Evolutionary conservation across 2,888 invertebrate genomes (phyloP).

Genomic region (Dolichopus griseipennis): DNA sequence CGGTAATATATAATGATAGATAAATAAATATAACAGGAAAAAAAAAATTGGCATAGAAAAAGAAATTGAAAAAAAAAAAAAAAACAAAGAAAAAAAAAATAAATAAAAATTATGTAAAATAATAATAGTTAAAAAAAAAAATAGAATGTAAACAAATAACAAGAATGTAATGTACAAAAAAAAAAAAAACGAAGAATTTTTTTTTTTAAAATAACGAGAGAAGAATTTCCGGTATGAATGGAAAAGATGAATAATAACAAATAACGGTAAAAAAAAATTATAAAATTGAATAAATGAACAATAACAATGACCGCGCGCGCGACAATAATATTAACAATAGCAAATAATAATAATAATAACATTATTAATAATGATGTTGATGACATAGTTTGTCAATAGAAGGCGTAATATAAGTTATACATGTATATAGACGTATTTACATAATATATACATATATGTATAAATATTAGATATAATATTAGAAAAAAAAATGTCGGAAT

Average conservation of each 20-base stretch:
- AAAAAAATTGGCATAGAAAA: too few relatives aligned
- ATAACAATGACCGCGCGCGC: slow-evolving; percentile 7
- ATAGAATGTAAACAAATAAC: too few relatives aligned
- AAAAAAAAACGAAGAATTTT: neutral
- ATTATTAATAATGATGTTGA: neutral
- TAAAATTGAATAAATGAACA: slow-evolving; percentile 12
- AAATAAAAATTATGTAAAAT: too few relatives aligned
- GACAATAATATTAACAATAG: slow-evolving; percentile 2
- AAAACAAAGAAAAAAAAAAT: too few relatives aligned
- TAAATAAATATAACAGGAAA: neutral
- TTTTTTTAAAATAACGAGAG: neutral
- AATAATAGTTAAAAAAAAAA: too few relatives aligned
- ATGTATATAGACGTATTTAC: neutral
- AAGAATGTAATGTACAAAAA: neutral
- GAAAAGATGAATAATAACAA: neutral
- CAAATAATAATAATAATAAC: too few relatives aligned
- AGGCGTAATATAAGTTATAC: neutral
- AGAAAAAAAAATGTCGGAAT: neutral
- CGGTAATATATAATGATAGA: neutral
- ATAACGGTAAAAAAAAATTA: slow-evolving; percentile 7
- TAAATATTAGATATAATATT: neutral
- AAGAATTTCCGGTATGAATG: slow-evolving; percentile 1
- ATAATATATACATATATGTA: neutral
- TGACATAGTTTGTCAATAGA: neutral
- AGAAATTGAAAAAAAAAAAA: too few relatives aligned